phyloP scores from a whole-genome alignment of 2,888 invertebrate species.

The Parthenolecanium corni region DNA sequence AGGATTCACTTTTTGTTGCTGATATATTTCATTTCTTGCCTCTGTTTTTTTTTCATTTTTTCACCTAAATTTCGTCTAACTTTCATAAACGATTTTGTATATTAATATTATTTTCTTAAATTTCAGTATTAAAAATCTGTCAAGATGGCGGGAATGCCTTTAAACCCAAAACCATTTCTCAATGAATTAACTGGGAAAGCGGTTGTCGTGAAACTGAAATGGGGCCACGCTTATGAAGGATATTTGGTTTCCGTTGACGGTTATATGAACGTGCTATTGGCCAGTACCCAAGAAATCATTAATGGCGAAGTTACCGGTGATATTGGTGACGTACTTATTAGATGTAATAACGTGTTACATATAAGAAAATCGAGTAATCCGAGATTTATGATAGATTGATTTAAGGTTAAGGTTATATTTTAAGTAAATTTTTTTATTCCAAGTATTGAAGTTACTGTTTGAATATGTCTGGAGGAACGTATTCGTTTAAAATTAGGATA shows the following conservation, averaged over 20 bases:
- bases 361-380: constrained; percentile 46
- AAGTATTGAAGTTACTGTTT: too few relatives aligned
- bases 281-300: constrained; percentile 94
- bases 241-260: constrained; percentile 95
- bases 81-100: too few relatives aligned
- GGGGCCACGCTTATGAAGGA: constrained; percentile 99
- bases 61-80: too few relatives aligned
- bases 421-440: neutral
- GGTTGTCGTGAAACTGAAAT: constrained; percentile 94
- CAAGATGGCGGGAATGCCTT: constrained; percentile 75
- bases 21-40: too few relatives aligned
- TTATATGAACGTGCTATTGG: constrained; percentile 97
- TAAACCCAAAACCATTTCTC: constrained; percentile 98
- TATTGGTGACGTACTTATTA: constrained; percentile 90
- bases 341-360: constrained; percentile 91
- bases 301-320: constrained; percentile 88
- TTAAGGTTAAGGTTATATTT: too few relatives aligned
- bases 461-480: too few relatives aligned
- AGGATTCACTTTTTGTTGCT: too few relatives aligned
- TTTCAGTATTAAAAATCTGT: too few relatives aligned
- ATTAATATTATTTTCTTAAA: too few relatives aligned
- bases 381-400: constrained; percentile 26
- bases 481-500: too few relatives aligned
- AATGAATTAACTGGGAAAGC: constrained; percentile 97
- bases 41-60: too few relatives aligned